Percentiles rank a stretch among this genome's conserved stretches.
Evolutionary conservation across 2,888 invertebrate genomes (phyloP).

Genomic region (Ommatoiulus sabulosus): DNA sequence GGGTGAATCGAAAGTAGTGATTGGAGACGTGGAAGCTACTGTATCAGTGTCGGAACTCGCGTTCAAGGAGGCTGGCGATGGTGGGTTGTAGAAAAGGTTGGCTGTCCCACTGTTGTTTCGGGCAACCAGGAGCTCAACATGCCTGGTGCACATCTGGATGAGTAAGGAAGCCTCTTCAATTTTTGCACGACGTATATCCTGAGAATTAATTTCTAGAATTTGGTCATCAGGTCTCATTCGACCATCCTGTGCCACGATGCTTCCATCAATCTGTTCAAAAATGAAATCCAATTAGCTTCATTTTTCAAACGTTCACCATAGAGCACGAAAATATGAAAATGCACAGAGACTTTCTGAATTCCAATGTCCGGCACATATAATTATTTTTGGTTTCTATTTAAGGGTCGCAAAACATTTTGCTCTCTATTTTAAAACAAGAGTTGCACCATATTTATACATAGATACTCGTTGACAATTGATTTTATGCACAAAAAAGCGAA

Average conservation of each 20-base stretch:
- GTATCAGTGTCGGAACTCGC: slow-evolving; percentile 3
- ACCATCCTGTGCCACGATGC: slow-evolving; percentile 68
- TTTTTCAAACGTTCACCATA: slow-evolving; percentile 51
- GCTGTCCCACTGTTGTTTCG: background rate
- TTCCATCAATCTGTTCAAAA: slow-evolving; percentile 66
- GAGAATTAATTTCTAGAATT: slow-evolving; percentile 69
- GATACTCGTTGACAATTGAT: too few relatives aligned
- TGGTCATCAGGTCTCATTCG: slow-evolving; percentile 69
- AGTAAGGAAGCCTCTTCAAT: slow-evolving; percentile 68
- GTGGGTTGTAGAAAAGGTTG: background rate
- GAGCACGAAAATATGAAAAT: slow-evolving; percentile 48
- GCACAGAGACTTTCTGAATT: background rate
- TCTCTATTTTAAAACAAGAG: too few relatives aligned
- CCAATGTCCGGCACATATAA: too few relatives aligned
- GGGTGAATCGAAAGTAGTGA: slow-evolving; percentile 50
- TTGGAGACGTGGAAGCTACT: background rate
- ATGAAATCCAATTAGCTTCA: background rate
- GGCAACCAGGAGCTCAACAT: slow-evolving; percentile 52
- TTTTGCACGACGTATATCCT: slow-evolving; percentile 68
- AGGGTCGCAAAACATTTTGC: too few relatives aligned
- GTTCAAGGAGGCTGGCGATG: slow-evolving; percentile 26
- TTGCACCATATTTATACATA: too few relatives aligned
- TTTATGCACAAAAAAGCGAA: too few relatives aligned
- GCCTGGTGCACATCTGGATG: slow-evolving; percentile 62
- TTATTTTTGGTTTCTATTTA: too few relatives aligned